phyloP scores from a whole-genome alignment of 2,888 invertebrate genomes.

The Scaptodrosophila latifasciaeformis region DNA sequence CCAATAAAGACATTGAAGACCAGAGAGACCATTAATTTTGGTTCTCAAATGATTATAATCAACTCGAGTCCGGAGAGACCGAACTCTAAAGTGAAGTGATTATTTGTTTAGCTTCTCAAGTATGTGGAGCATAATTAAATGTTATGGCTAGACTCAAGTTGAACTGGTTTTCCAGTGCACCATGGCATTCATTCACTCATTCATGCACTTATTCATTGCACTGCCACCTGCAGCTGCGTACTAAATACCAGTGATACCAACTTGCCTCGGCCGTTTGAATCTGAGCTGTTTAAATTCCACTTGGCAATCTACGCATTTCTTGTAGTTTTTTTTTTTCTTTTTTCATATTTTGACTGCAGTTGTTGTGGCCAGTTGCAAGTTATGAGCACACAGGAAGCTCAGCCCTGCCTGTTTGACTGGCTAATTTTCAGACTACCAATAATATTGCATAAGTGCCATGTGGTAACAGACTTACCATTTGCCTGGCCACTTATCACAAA shows the following conservation, averaged over 20 bases:
- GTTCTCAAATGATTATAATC: no score
- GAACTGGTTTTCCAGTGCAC: constrained; percentile 45
- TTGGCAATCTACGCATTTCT: constrained; percentile 29
- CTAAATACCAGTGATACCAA: constrained; percentile 29
- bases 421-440: constrained; percentile 46
- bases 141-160: constrained; percentile 38
- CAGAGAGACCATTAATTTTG: no score
- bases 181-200: constrained; percentile 12
- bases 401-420: constrained; percentile 33
- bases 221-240: constrained; percentile 44
- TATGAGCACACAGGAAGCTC: constrained; percentile 37
- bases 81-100: no score
- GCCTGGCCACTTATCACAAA: constrained; percentile 6
- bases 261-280: background rate
- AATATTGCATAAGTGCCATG: constrained; percentile 52
- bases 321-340: no score
- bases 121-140: constrained; percentile 52
- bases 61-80: no score
- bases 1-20: no score
- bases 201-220: constrained; percentile 4
- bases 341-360: no score
- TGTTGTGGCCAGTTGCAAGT: no score
- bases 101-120: constrained; percentile 19
- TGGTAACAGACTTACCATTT: constrained; percentile 53
- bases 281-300: constrained; percentile 18